Evolutionary conservation across 2,888 invertebrate genomes (phyloP).

Genomic region (Ametastegia equiseti): DNA sequence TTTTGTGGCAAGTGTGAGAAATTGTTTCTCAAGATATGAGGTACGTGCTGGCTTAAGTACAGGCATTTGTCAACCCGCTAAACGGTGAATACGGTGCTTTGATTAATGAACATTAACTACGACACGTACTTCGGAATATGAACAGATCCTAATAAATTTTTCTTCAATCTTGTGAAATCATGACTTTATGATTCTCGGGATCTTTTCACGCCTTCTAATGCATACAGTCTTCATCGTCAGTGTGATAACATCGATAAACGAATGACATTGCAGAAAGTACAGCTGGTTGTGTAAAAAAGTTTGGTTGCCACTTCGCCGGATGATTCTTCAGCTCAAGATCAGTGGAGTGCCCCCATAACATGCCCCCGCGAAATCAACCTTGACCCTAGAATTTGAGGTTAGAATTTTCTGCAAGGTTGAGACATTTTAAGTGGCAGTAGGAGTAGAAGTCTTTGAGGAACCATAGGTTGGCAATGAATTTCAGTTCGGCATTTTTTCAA

Average conservation of each 20-base stretch:
- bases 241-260: neutral
- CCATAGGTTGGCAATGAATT: too few relatives aligned
- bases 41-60: constrained; percentile 33
- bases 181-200: neutral
- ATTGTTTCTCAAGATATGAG: constrained; percentile 46
- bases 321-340: too few relatives aligned
- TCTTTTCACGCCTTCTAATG: neutral
- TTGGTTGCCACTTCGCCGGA: too few relatives aligned
- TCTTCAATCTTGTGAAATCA: neutral
- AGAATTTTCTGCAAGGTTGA: too few relatives aligned
- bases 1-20: constrained; percentile 43
- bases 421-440: too few relatives aligned
- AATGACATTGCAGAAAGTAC: neutral
- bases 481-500: too few relatives aligned
- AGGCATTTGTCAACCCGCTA: constrained; percentile 37
- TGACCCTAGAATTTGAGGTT: too few relatives aligned
- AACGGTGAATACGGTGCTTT: constrained; percentile 31
- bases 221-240: neutral
- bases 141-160: constrained; percentile 1
- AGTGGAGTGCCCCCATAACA: too few relatives aligned
- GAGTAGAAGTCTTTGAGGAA: too few relatives aligned
- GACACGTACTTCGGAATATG: constrained; percentile 21
- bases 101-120: constrained; percentile 40
- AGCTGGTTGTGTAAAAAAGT: too few relatives aligned
- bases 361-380: too few relatives aligned